phyloP scores from a whole-genome alignment of 2,113 vertebrate species.

The Lepidothrix coronata region DNA sequence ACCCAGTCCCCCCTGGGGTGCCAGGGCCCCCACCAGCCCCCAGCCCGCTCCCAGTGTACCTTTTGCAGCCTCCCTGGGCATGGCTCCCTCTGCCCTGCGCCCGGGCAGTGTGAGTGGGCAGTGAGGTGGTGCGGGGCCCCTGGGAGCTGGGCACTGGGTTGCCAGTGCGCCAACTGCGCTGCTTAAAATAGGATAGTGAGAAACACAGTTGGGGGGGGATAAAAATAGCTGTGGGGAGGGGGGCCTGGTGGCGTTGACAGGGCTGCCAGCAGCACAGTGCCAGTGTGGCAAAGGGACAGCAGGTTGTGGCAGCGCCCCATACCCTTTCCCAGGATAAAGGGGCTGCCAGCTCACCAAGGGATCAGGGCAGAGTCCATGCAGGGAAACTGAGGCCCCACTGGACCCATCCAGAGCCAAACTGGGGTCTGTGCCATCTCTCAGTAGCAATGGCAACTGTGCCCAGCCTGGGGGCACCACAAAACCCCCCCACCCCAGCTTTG shows the following conservation, averaged over 20 bases:
- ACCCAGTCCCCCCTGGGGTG: accelerated
- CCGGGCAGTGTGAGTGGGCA: neutral
- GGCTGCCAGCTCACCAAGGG: neutral
- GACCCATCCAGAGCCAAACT: neutral
- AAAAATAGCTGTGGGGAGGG: slow-evolving; percentile 24
- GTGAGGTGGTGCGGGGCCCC: slow-evolving; percentile 4
- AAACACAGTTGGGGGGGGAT: slow-evolving; percentile 16
- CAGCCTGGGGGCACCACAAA: neutral
- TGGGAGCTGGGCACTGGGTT: slow-evolving; percentile 34
- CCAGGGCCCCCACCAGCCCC: neutral
- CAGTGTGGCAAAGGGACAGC: neutral
- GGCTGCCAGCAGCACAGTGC: neutral
- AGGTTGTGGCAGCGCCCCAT: neutral
- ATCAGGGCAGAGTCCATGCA: neutral
- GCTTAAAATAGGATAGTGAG: slow-evolving; percentile 75
- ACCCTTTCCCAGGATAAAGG: neutral
- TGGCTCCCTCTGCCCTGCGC: slow-evolving; percentile 17
- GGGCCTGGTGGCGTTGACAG: neutral
- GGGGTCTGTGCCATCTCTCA: neutral
- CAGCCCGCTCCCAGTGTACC: slow-evolving; percentile 57
- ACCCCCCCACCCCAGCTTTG: neutral
- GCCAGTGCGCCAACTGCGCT: slow-evolving; percentile 29
- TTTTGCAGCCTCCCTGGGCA: slow-evolving; percentile 74
- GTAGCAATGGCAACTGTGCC: neutral
- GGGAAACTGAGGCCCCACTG: neutral